Evolutionary conservation across 1,140 invertebrate genomes (phyloP), one percentile per base, ranked within the genome.

Genomic region (Dendroctonus ponderosae): DNA sequence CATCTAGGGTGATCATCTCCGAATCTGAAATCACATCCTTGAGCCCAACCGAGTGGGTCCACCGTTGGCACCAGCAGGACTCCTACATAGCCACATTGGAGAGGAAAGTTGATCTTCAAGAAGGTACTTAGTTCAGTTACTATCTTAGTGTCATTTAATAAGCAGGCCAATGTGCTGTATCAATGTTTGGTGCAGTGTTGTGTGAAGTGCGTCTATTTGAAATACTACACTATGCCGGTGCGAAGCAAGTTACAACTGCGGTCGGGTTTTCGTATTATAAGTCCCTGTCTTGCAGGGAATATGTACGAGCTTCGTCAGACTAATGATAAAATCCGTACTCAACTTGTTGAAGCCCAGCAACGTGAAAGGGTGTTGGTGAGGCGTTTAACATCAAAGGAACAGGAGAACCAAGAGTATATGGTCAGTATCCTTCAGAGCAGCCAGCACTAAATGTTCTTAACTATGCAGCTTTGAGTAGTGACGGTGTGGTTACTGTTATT

Each of bases 351-450:
- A 77, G 87, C 91, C 57, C 89, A 90, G 70, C 87, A 94, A 70
- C 85, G 93, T 75, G 96, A 98, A 79, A 94, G 94, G 80, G 89
- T 96, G 62, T 85, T 98, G 62, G 89, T 97, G 58, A 88, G 96
- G 73, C 84, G 94, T 75, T 83, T 98, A 56, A 90, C 94, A 62
- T 91, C 91, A 66, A 98, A 98, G 82, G 96, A 98, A 79, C 94
- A 97, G 80, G 94, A 98, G 83, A 87, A 97, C 74, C 93, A 97
- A 81, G 94, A 97, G 82, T 95, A 92, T 84, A 87, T 92, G 81
- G 94, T 96, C 85, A 86, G 89, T 87, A 79, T 69, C 49, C 44
- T 38, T 52, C 12, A 51, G 51, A 51, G 50, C 46, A 54, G 67
- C 51, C 60, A 46, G 51, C 52, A 43, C n/a, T 60, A 71, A 71